phyloP scores from a whole-genome alignment of 2,888 invertebrate species.

The Drosophila kambysellisi region DNA sequence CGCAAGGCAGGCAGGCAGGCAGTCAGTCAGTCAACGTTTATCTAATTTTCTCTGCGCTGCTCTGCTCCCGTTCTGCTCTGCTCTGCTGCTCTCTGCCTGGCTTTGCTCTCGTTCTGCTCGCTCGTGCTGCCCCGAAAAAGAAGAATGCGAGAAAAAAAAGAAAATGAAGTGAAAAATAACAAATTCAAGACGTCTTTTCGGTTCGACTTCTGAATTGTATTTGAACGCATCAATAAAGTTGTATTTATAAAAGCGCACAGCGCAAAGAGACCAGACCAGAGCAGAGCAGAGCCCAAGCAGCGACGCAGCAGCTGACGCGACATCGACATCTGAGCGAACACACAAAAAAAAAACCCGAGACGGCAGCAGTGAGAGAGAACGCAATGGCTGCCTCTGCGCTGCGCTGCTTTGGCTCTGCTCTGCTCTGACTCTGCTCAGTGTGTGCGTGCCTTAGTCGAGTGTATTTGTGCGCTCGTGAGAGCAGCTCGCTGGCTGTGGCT shows the following conservation, averaged over 20 bases:
- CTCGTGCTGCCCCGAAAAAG: conserved; percentile 22
- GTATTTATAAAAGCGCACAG: conserved; percentile 83
- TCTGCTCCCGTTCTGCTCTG: conserved; percentile 31
- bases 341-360: conserved; percentile 3
- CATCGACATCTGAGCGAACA: conserved; percentile 50
- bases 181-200: conserved; percentile 68
- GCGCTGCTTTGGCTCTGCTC: conserved; percentile 41
- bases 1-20: conserved; percentile 51
- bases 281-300: conserved; percentile 41
- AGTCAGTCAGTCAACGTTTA: conserved; percentile 28
- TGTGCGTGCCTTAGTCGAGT: conserved; percentile 14
- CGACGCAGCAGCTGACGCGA: conserved; percentile 55
- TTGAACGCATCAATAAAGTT: conserved; percentile 81
- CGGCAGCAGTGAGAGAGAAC: conserved; percentile 53
- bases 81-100: conserved; percentile 18
- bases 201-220: conserved; percentile 65
- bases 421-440: conserved; percentile 1
- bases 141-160: conserved; percentile 36
- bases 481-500: conserved; percentile 37
- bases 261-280: conserved; percentile 41
- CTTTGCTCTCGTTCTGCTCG: conserved; percentile 19
- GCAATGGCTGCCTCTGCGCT: conserved; percentile 57
- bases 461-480: conserved; percentile 24
- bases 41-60: conserved; percentile 48
- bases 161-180: conserved; percentile 48